Conservation (phyloP, 1,140 invertebrate species). For the Berghia stephanieae region DNA sequence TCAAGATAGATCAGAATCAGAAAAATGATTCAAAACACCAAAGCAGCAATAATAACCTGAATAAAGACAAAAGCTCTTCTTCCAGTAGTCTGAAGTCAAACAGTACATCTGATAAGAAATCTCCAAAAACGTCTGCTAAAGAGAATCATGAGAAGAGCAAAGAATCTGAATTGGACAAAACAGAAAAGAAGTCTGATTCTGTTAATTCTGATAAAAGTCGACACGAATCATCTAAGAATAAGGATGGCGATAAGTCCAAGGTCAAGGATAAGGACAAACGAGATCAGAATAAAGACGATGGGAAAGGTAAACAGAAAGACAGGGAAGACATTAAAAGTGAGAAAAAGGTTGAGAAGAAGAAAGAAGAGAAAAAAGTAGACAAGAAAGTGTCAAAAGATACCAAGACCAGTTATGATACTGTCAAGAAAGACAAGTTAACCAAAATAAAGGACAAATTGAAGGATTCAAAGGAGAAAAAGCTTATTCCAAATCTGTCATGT, state of each 20-base stretch:
- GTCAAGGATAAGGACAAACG: slow-evolving; percentile 29
- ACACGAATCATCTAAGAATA: slow-evolving; percentile 18
- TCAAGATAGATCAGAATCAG: slow-evolving; percentile 32
- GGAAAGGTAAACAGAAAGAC: slow-evolving; percentile 31
- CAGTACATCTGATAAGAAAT: slow-evolving; percentile 34
- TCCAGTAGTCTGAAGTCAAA: slow-evolving; percentile 13
- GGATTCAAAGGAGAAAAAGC: slow-evolving; percentile 19
- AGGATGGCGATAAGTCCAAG: slow-evolving; percentile 32
- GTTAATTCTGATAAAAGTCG: slow-evolving; percentile 23
- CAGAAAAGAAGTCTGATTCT: slow-evolving; percentile 31
- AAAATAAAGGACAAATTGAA: slow-evolving; percentile 14
- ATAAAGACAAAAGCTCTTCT: slow-evolving; percentile 4
- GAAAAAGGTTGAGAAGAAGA: slow-evolving; percentile 33
- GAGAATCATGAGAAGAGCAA: slow-evolving; percentile 41
- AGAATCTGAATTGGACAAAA: slow-evolving; percentile 51
- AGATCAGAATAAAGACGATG: slow-evolving; percentile 36
- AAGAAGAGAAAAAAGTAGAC: slow-evolving; percentile 34
- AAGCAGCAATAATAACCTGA: slow-evolving; percentile 15
- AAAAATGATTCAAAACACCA: no score
- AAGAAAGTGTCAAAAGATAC: slow-evolving; percentile 35
- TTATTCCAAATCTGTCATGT: neutral
- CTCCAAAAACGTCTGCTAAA: slow-evolving; percentile 29
- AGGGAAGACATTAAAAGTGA: slow-evolving; percentile 30
- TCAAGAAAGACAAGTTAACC: slow-evolving; percentile 14
- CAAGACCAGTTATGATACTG: slow-evolving; percentile 20